These are phyloP conservation scores for Neodiprion pinetum DNA, from an alignment of 1,140 invertebrate species.

Conservation along the genomic window DNA sequence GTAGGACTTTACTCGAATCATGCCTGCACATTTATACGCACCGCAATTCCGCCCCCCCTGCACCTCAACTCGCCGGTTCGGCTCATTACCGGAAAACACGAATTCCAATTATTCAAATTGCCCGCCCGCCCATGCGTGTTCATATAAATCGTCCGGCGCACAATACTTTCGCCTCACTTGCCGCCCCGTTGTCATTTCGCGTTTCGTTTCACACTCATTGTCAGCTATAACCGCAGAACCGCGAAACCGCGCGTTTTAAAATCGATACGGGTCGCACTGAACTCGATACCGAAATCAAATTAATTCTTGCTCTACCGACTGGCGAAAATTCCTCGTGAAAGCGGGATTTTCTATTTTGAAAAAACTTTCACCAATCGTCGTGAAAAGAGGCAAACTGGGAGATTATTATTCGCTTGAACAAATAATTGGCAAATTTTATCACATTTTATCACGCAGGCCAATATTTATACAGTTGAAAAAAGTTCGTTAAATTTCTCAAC, in stretches of 20 bases:
- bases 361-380: too few species aligned
- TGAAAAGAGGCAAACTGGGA: too few species aligned
- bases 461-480: too few species aligned
- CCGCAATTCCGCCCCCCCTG: background rate
- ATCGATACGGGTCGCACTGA: background rate
- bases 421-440: too few species aligned
- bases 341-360: too few species aligned
- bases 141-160: conserved; percentile 19
- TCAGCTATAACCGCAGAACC: background rate
- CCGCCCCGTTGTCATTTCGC: background rate
- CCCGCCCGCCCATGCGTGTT: conserved; percentile 14
- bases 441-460: too few species aligned
- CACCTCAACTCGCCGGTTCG: background rate
- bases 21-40: background rate
- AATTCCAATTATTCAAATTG: conserved; percentile 26
- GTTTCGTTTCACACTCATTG: background rate
- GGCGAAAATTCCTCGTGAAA: too few species aligned
- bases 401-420: too few species aligned
- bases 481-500: too few species aligned
- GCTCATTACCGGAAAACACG: conserved; percentile 12
- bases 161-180: background rate
- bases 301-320: background rate
- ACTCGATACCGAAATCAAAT: background rate
- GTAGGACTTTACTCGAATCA: background rate
- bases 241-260: background rate